phyloP scores from a whole-genome alignment of 2,797 vertebrate species.

The Tarsius wallacei region DNA sequence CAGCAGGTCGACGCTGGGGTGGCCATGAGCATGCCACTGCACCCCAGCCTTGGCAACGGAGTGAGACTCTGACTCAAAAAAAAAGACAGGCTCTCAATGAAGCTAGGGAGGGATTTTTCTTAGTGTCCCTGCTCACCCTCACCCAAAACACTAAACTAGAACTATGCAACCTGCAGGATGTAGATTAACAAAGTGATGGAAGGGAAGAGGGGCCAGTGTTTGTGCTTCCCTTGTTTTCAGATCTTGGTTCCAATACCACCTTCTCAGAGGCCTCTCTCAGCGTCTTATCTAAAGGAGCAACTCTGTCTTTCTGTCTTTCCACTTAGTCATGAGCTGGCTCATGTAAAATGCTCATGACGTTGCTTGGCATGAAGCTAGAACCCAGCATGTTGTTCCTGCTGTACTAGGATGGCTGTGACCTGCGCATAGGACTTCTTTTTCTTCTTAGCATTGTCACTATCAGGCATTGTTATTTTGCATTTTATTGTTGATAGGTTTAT shows the following conservation, averaged over 20 bases:
- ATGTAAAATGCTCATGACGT: neutral
- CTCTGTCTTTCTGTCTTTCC: too few species aligned
- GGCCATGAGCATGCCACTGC: too few species aligned
- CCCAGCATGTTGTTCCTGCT: accelerated
- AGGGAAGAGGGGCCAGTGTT: accelerated
- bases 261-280: neutral
- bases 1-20: too few species aligned
- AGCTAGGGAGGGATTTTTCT: neutral
- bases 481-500: neutral
- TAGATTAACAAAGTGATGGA: neutral
- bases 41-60: too few species aligned
- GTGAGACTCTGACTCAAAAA: too few species aligned
- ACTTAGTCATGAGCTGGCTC: accelerated
- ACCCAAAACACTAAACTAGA: neutral
- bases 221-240: neutral
- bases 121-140: too few species aligned
- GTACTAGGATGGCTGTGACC: accelerated
- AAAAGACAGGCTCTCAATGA: neutral
- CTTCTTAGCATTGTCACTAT: neutral
- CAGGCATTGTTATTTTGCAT: neutral
- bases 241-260: neutral
- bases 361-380: neutral
- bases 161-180: accelerated
- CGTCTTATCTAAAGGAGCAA: accelerated
- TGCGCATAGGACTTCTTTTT: accelerated